Conservation (phyloP, 1,140 invertebrate genomes). For the Tyrophagus putrescentiae region DNA sequence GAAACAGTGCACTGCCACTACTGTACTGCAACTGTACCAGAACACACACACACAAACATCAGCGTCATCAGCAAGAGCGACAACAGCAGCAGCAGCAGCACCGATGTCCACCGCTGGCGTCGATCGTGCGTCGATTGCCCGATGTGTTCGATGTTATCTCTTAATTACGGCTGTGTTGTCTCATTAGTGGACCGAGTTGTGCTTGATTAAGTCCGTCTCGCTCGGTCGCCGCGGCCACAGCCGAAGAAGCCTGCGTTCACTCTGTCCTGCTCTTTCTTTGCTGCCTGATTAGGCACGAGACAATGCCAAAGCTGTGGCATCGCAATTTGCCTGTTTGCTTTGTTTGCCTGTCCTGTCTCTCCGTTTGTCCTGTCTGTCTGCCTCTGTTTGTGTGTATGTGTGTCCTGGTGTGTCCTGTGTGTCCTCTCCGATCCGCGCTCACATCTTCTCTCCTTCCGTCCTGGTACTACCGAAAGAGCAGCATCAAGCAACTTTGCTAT, state of each 20-base stretch:
- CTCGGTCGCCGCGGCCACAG: neutral
- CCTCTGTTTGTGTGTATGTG: neutral
- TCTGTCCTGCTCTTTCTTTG: too few species aligned
- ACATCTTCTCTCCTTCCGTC: neutral
- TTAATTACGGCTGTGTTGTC: constrained; percentile 11
- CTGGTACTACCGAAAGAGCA: neutral
- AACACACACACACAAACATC: too few species aligned
- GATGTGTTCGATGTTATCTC: constrained; percentile 3
- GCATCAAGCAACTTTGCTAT: neutral
- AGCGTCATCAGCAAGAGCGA: too few species aligned
- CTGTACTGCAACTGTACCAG: too few species aligned
- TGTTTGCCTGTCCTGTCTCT: neutral
- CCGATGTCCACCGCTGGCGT: too few species aligned
- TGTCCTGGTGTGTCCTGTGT: too few species aligned
- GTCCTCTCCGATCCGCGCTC: neutral
- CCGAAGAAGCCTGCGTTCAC: too few species aligned
- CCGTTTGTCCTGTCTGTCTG: neutral
- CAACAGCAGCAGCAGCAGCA: too few species aligned
- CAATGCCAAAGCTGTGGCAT: neutral
- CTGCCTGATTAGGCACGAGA: constrained; percentile 11
- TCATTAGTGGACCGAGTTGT: constrained; percentile 7
- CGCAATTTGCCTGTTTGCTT: neutral
- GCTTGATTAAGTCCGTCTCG: constrained; percentile 6
- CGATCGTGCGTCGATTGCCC: neutral
- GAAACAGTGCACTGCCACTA: too few species aligned